Conservation (phyloP, 2,888 invertebrate genomes). For the Griposia aprilina region DNA sequence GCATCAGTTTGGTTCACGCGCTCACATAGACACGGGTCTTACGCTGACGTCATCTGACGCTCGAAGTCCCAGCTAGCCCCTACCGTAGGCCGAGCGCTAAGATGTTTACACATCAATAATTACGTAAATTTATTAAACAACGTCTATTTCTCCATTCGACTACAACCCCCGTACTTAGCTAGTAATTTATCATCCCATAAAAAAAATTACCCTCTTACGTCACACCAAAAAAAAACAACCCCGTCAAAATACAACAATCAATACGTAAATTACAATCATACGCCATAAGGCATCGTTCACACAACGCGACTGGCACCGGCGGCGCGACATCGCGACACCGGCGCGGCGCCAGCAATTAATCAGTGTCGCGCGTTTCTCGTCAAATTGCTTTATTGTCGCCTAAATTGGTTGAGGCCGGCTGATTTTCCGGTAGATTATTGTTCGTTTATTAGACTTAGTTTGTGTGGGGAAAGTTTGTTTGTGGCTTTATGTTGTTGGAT, state of each 20-base stretch:
- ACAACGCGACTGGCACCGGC: constrained; percentile 69
- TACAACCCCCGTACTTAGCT: too few species aligned
- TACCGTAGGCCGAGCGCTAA: too few species aligned
- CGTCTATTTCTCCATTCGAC: too few species aligned
- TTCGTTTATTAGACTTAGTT: constrained; percentile 64
- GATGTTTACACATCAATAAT: too few species aligned
- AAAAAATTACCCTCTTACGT: constrained; percentile 4
- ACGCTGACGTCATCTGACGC: too few species aligned
- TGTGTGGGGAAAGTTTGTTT: constrained; percentile 63
- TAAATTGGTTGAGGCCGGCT: constrained; percentile 73
- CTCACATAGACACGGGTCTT: too few species aligned
- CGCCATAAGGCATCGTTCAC: constrained; percentile 77
- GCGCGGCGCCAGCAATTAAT: constrained; percentile 74
- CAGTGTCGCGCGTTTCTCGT: constrained; percentile 74
- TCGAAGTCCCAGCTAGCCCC: too few species aligned
- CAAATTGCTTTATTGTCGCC: constrained; percentile 72
- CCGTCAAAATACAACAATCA: constrained; percentile 51
- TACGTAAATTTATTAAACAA: too few species aligned
- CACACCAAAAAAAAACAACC: constrained; percentile 32
- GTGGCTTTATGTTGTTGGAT: constrained; percentile 38
- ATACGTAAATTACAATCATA: constrained; percentile 53
- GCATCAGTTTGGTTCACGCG: too few species aligned
- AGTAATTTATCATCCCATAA: background rate
- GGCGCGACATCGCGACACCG: constrained; percentile 80
- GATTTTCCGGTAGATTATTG: constrained; percentile 74